Evolutionary conservation across 2,113 vertebrate genomes (phyloP).

Genomic region (Coregonus clupeaformis): DNA sequence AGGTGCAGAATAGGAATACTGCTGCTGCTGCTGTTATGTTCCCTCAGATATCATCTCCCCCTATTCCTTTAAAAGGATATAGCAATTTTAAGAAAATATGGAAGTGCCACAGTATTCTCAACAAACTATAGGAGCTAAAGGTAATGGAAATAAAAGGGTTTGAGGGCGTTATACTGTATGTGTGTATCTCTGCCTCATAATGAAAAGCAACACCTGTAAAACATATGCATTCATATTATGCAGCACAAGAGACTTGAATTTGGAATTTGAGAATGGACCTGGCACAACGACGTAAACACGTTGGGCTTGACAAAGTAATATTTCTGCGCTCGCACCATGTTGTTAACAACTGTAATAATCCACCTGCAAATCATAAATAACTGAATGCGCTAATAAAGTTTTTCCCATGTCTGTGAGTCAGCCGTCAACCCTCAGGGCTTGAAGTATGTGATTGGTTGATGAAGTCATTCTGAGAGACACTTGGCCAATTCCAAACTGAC

Average conservation of each 20-base stretch:
- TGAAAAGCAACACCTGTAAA: background rate
- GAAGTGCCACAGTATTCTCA: background rate
- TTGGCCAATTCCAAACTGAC: conserved; percentile 39
- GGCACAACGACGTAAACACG: no score
- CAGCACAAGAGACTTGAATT: background rate
- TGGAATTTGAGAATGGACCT: conserved; percentile 2
- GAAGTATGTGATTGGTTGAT: conserved; percentile 43
- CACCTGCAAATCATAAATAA: conserved; percentile 72
- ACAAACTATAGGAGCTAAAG: background rate
- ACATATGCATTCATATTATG: background rate
- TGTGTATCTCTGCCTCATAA: background rate
- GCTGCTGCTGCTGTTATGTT: background rate
- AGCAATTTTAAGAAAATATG: background rate
- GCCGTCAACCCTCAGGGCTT: conserved; percentile 43
- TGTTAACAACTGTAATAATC: conserved; percentile 50
- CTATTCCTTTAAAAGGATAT: background rate
- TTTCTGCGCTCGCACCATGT: conserved; percentile 45
- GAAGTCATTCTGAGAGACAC: conserved; percentile 43
- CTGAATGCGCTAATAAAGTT: conserved; percentile 45
- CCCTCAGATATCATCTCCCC: background rate
- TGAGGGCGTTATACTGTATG: background rate
- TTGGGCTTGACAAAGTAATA: conserved; percentile 28
- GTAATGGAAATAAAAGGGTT: background rate
- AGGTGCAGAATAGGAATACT: background rate
- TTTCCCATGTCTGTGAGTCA: conserved; percentile 55